These are phyloP conservation scores for Crenichthys baileyi DNA, from an alignment of 2,797 vertebrate genomes.

Conservation along the genomic window DNA sequence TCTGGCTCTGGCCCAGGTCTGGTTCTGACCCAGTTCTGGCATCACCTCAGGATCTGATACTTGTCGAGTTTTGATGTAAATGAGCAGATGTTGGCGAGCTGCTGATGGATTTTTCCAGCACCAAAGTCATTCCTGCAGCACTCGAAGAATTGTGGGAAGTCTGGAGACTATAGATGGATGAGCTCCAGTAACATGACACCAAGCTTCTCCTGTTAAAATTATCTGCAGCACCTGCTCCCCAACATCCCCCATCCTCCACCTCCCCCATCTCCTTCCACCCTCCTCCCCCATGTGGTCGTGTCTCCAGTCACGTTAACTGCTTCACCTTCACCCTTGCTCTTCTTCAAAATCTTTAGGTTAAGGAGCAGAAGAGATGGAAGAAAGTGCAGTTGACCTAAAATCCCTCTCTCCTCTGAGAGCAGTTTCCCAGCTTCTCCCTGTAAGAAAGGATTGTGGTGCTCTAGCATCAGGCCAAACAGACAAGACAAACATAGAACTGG, in stretches of 20 bases:
- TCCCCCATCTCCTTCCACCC: constrained; percentile 4
- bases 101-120: constrained; percentile 40
- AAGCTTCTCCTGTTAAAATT: constrained; percentile 7
- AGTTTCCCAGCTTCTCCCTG: no score
- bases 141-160: constrained; percentile 68
- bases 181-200: constrained; percentile 19
- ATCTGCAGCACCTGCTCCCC: neutral
- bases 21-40: neutral
- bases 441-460: constrained; percentile 44
- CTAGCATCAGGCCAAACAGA: constrained; percentile 30
- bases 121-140: constrained; percentile 5
- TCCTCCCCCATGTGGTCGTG: neutral
- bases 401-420: no score
- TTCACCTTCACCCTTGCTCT: neutral
- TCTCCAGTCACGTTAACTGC: no score
- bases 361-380: no score
- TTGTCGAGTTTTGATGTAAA: no score
- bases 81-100: neutral
- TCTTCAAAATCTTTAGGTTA: no score
- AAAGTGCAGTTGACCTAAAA: no score
- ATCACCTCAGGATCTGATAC: no score
- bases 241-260: constrained; percentile 1
- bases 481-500: constrained; percentile 15
- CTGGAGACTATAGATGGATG: constrained; percentile 69
- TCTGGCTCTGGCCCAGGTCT: neutral